These are phyloP conservation scores for Malurus leucopterus DNA, from an alignment of 2,797 vertebrate genomes.

Conservation along the genomic window DNA sequence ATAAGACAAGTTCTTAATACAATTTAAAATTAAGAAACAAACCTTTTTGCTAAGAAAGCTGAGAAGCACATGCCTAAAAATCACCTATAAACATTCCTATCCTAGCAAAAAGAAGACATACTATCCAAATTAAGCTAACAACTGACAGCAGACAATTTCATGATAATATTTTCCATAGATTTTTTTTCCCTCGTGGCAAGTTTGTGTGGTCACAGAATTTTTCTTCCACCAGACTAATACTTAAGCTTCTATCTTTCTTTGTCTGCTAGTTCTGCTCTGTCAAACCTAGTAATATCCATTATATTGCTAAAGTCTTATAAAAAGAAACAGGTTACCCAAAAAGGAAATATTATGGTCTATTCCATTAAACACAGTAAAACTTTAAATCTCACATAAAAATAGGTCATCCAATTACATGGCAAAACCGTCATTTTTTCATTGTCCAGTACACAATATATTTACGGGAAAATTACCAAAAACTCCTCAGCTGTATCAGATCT, in stretches of 20 bases:
- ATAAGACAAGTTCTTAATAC: background rate
- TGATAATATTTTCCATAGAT: background rate
- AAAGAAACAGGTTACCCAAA: constrained; percentile 71
- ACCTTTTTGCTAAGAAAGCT: background rate
- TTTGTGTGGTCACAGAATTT: background rate
- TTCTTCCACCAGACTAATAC: background rate
- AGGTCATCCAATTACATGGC: constrained; percentile 79
- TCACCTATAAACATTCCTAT: background rate
- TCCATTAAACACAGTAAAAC: constrained; percentile 79
- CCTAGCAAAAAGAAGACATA: background rate
- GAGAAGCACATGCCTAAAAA: background rate
- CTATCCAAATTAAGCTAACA: background rate
- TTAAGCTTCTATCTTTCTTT: constrained; percentile 46
- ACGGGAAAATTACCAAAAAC: constrained; percentile 73
- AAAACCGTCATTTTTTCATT: constrained; percentile 73
- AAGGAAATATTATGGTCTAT: constrained; percentile 80
- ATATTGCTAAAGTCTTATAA: constrained; percentile 63
- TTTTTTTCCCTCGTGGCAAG: background rate
- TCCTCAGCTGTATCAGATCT: constrained; percentile 72
- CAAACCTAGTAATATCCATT: constrained; percentile 56
- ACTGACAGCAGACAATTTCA: background rate
- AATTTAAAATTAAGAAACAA: background rate
- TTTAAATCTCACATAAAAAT: constrained; percentile 82
- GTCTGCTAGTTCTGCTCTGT: constrained; percentile 59
- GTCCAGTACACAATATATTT: constrained; percentile 76